Evolutionary conservation across 2,113 vertebrate species (phyloP).

Genomic region (Dolichallabes microphthalmus): DNA sequence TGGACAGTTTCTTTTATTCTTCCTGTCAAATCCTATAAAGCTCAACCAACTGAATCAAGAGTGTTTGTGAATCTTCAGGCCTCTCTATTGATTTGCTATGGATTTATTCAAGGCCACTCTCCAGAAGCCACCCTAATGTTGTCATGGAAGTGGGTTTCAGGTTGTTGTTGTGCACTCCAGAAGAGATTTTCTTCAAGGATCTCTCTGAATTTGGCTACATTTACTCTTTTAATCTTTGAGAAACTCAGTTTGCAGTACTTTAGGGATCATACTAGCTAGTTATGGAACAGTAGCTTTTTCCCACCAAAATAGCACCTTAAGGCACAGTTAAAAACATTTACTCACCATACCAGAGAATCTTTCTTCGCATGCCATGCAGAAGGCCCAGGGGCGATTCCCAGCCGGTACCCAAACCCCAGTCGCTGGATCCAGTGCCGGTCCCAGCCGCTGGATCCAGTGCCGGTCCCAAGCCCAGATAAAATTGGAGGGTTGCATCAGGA

Average conservation of each 20-base stretch:
- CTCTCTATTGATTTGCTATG: neutral
- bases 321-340: neutral
- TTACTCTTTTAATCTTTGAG: neutral
- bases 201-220: neutral
- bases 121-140: neutral
- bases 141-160: neutral
- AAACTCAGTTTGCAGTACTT: neutral
- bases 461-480: too few relatives aligned
- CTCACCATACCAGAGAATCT: neutral
- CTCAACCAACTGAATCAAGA: neutral
- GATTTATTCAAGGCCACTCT: neutral
- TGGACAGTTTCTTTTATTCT: neutral
- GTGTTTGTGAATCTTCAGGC: neutral
- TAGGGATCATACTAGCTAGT: neutral
- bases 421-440: too few relatives aligned
- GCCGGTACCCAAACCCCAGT: too few relatives aligned
- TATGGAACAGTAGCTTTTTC: neutral
- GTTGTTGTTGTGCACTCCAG: neutral
- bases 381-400: too few relatives aligned
- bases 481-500: too few relatives aligned
- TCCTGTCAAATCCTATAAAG: neutral
- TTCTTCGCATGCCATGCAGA: neutral
- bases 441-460: too few relatives aligned
- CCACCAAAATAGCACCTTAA: neutral
- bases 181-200: neutral